These are phyloP conservation scores for Dicranocentrus wangi DNA, from an alignment of 2,888 invertebrate genomes.

Conservation along the genomic window DNA sequence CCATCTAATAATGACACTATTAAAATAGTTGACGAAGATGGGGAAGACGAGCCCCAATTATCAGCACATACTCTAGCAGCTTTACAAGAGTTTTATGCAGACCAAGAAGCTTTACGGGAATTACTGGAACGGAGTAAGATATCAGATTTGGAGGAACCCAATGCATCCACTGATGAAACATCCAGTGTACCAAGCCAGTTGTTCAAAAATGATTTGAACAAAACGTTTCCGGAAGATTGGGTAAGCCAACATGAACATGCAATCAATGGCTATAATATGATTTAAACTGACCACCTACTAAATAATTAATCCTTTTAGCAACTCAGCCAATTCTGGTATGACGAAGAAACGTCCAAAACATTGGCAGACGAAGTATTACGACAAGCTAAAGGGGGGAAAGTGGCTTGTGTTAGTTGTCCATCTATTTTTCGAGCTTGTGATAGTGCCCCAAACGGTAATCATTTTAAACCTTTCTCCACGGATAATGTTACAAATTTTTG, in stretches of 20 bases:
- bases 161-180: conserved; percentile 75
- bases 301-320: conserved; percentile 79
- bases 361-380: conserved; percentile 82
- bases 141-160: conserved; percentile 43
- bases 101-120: conserved; percentile 81
- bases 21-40: conserved; percentile 74
- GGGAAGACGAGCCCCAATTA: conserved; percentile 81
- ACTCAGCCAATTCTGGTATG: conserved; percentile 98
- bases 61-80: conserved; percentile 84
- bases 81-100: conserved; percentile 84
- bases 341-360: conserved; percentile 83
- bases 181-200: too few relatives aligned
- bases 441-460: conserved; percentile 66
- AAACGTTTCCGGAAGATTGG: conserved; percentile 86
- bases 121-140: conserved; percentile 73
- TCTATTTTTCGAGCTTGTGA: conserved; percentile 82
- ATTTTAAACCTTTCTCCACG: too few relatives aligned
- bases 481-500: too few relatives aligned
- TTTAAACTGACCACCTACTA: conserved; percentile 16
- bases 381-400: conserved; percentile 78
- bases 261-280: background rate
- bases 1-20: too few relatives aligned
- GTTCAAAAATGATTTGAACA: conserved; percentile 62
- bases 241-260: conserved; percentile 78
- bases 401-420: conserved; percentile 92